Conservation (phyloP, 2,888 invertebrate species). For the Fabriciana adippe region DNA sequence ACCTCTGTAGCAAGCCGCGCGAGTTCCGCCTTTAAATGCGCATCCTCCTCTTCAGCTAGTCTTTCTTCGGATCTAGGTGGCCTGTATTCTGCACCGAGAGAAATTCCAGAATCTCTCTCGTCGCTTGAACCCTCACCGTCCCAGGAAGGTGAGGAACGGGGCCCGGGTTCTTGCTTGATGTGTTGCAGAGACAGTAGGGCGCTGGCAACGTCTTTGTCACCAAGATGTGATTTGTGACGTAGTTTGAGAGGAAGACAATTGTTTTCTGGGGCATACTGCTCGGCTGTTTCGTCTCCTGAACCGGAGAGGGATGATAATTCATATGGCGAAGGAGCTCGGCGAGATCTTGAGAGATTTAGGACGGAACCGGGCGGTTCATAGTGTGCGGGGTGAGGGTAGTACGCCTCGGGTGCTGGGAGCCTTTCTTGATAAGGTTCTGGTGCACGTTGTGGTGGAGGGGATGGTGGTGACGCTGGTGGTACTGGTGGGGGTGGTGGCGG, state of each 20-base stretch:
- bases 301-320: slow-evolving; percentile 89
- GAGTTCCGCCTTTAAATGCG: slow-evolving; percentile 91
- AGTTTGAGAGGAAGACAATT: slow-evolving; percentile 94
- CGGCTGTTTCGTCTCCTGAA: slow-evolving; percentile 78
- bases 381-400: slow-evolving; percentile 80
- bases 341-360: slow-evolving; percentile 86
- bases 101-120: slow-evolving; percentile 94
- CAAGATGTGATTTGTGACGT: slow-evolving; percentile 94
- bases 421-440: slow-evolving; percentile 76
- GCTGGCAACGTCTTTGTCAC: slow-evolving; percentile 94
- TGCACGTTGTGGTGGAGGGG: slow-evolving; percentile 81
- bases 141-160: slow-evolving; percentile 91
- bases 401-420: slow-evolving; percentile 72
- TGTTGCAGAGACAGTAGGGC: slow-evolving; percentile 91
- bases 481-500: slow-evolving; percentile 79
- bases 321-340: slow-evolving; percentile 88
- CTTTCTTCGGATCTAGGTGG: slow-evolving; percentile 67
- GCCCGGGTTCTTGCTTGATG: slow-evolving; percentile 92
- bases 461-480: slow-evolving; percentile 74
- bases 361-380: slow-evolving; percentile 85
- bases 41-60: slow-evolving; percentile 83
- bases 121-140: slow-evolving; percentile 95
- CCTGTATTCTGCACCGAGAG: slow-evolving; percentile 87
- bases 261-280: slow-evolving; percentile 84
- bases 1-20: slow-evolving; percentile 95